Conservation (phyloP, 2,888 invertebrate species). For the Lasius fuliginosus region DNA sequence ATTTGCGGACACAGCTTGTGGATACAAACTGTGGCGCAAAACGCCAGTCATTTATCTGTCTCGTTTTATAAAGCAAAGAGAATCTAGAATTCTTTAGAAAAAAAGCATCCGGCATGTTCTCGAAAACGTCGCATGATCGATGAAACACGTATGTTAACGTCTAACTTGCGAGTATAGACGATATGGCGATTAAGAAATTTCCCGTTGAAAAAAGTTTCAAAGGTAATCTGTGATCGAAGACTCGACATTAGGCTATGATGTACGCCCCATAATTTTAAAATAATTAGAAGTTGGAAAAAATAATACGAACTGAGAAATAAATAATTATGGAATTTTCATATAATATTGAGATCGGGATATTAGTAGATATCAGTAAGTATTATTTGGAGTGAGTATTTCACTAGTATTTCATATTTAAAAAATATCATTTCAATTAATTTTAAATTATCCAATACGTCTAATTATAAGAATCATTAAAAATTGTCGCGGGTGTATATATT, state of each 20-base stretch:
- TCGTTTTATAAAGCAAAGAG: conserved; percentile 13
- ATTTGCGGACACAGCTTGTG: conserved; percentile 15
- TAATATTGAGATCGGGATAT: background rate
- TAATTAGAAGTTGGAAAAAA: background rate
- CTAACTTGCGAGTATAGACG: background rate
- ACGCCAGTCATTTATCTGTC: conserved; percentile 28
- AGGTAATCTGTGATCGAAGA: conserved; percentile 12
- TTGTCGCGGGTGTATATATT: background rate
- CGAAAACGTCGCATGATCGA: conserved; percentile 35
- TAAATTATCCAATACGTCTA: background rate
- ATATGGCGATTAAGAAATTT: background rate
- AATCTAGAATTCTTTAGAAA: background rate
- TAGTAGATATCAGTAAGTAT: background rate
- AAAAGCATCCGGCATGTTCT: conserved; percentile 24
- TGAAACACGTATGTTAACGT: conserved; percentile 47
- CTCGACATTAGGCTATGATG: background rate
- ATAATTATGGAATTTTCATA: background rate
- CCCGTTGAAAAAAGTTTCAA: background rate
- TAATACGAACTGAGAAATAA: background rate
- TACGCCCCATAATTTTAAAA: background rate
- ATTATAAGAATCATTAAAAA: background rate
- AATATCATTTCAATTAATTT: background rate
- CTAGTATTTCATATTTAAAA: background rate
- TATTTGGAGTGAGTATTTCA: background rate
- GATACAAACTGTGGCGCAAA: conserved; percentile 14